Evolutionary conservation across 2,113 vertebrate genomes (phyloP).

Genomic region (Corynorhinus townsendii): DNA sequence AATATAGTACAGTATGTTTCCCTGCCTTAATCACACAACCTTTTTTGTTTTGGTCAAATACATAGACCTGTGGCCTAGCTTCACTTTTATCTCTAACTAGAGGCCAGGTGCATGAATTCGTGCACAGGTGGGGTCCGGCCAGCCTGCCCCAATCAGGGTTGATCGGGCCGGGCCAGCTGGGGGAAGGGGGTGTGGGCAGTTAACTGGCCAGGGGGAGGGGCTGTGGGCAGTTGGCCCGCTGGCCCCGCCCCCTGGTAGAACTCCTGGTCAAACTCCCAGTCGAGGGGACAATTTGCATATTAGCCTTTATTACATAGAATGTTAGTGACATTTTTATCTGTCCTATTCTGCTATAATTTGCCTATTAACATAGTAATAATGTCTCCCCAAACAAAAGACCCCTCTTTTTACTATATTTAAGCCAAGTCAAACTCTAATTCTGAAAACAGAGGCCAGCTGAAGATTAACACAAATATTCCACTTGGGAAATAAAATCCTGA

Average conservation of each 20-base stretch:
- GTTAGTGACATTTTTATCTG: not conserved
- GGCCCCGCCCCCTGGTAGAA: too few relatives aligned
- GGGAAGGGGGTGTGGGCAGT: too few relatives aligned
- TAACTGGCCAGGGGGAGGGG: too few relatives aligned
- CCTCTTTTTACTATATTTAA: conserved; percentile 8
- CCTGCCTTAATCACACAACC: not conserved
- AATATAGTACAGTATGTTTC: not conserved
- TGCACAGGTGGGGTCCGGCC: too few relatives aligned
- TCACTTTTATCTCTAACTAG: not conserved
- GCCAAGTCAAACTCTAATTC: not conserved
- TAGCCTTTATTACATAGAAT: not conserved
- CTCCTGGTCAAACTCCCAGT: too few relatives aligned
- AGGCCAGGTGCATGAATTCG: too few relatives aligned
- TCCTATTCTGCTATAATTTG: not conserved
- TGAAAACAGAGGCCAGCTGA: not conserved
- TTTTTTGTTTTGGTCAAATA: not conserved
- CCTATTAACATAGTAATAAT: not conserved
- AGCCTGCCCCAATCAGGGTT: too few relatives aligned
- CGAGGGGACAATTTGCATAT: too few relatives aligned
- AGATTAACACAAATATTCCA: not conserved
- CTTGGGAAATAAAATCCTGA: conserved; percentile 28
- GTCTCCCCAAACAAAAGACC: not conserved
- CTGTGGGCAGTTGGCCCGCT: too few relatives aligned
- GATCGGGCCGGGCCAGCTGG: too few relatives aligned
- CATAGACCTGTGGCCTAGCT: not conserved